Evolutionary conservation across 2,797 vertebrate genomes (phyloP).

Genomic region (Pantherophis vulpinus): DNA sequence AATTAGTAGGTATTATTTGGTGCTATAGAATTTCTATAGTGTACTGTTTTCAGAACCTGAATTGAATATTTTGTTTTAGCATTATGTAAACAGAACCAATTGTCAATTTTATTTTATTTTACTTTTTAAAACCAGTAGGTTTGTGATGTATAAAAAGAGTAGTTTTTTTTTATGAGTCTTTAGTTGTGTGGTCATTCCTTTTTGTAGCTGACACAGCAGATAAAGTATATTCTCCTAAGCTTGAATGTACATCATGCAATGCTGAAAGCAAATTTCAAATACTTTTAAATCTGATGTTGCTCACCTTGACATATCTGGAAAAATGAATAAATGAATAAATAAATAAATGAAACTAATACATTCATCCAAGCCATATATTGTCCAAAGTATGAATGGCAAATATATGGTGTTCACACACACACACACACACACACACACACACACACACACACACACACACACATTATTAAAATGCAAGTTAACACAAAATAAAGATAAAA

Average conservation of each 20-base stretch:
- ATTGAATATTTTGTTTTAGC: not conserved
- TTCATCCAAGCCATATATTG: not conserved
- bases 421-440: too few relatives aligned
- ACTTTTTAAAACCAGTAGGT: not conserved
- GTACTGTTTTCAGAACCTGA: not conserved
- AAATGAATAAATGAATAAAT: not conserved
- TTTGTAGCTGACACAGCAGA: not conserved
- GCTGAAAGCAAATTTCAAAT: not conserved
- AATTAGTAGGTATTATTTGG: not conserved
- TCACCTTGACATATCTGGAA: not conserved
- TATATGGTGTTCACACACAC: not conserved
- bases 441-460: not conserved
- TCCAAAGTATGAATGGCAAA: not conserved
- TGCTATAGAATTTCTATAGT: not conserved
- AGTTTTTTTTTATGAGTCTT: not conserved
- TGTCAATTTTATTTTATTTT: not conserved
- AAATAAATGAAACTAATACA: not conserved
- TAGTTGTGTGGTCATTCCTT: not conserved
- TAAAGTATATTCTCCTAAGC: not conserved
- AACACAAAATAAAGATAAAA: not conserved
- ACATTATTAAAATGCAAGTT: not conserved
- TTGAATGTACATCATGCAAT: not conserved
- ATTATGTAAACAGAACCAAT: not conserved
- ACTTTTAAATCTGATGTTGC: not conserved
- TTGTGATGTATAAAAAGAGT: not conserved